Evolutionary conservation across 2,888 invertebrate genomes (phyloP).

Genomic region (Bombyx huttoni): DNA sequence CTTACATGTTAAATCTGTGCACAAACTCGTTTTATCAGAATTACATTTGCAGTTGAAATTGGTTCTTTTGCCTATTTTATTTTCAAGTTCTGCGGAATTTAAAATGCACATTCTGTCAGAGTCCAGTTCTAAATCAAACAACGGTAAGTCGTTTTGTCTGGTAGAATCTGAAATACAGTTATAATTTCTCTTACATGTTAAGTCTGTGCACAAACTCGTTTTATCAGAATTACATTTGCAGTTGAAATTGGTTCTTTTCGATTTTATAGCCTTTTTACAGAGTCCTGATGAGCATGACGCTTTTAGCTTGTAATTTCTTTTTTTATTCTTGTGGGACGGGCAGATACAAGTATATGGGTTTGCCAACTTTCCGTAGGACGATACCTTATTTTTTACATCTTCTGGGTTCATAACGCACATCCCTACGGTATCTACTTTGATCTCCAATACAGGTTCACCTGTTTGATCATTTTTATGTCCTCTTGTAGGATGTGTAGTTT

Average conservation of each 20-base stretch:
- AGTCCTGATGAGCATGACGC: constrained; percentile 13
- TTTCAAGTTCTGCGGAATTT: constrained; percentile 24
- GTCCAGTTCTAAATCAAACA: constrained; percentile 23
- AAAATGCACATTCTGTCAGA: constrained; percentile 23
- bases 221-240: constrained; percentile 16
- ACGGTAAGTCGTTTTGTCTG: constrained; percentile 7
- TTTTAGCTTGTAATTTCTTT: constrained; percentile 6
- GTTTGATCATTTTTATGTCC: constrained; percentile 8
- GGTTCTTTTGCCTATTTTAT: constrained; percentile 16
- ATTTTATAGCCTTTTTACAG: constrained; percentile 14
- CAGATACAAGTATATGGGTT: constrained; percentile 15
- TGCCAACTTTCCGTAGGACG: constrained; percentile 17
- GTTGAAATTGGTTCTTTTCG: constrained; percentile 16
- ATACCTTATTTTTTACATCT: constrained; percentile 16
- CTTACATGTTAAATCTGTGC: constrained; percentile 20
- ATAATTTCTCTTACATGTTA: constrained; percentile 12
- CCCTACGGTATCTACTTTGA: constrained; percentile 18
- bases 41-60: constrained; percentile 19
- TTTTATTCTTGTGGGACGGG: constrained; percentile 7
- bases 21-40: constrained; percentile 12
- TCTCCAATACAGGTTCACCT: constrained; percentile 16
- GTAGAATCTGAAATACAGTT: neutral
- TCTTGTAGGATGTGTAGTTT: neutral
- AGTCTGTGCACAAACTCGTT: constrained; percentile 17
- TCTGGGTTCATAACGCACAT: constrained; percentile 18